Conservation (phyloP, 2,888 invertebrate species). For the Troides aeacus region DNA sequence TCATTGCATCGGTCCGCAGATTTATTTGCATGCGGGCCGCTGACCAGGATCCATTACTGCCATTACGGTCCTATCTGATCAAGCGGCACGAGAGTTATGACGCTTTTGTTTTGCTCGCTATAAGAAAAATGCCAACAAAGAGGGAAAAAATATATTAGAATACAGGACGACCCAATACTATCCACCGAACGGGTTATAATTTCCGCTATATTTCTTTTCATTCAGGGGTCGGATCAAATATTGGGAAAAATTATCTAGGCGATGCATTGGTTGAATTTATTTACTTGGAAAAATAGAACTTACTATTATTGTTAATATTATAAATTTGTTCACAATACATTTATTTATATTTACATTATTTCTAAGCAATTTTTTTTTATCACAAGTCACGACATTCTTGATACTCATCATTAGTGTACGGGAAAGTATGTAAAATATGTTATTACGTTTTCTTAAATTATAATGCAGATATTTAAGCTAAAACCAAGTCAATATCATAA, state of each 20-base stretch:
- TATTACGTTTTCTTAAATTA: neutral
- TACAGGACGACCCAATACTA: conserved; percentile 53
- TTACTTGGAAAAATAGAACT: conserved; percentile 2
- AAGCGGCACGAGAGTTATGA: conserved; percentile 77
- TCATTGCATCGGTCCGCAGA: conserved; percentile 80
- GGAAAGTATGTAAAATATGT: too few relatives aligned
- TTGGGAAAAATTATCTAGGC: conserved; percentile 34
- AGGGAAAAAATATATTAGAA: conserved; percentile 56
- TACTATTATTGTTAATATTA: neutral
- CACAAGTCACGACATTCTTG: neutral
- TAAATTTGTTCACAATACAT: neutral
- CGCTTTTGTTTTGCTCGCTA: conserved; percentile 75
- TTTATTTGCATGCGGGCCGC: conserved; percentile 82
- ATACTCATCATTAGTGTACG: neutral
- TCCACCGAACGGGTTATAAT: conserved; percentile 65
- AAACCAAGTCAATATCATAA: conserved; percentile 5
- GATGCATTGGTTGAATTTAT: conserved; percentile 39
- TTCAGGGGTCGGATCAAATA: conserved; percentile 42
- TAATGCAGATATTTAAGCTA: neutral
- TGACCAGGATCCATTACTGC: conserved; percentile 80
- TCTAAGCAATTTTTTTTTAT: neutral
- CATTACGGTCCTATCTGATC: conserved; percentile 78
- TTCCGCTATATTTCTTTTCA: conserved; percentile 68
- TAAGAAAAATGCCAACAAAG: conserved; percentile 65
- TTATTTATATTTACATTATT: neutral